phyloP scores from a whole-genome alignment of 2,113 vertebrate species.

The Gymnarchus niloticus region DNA sequence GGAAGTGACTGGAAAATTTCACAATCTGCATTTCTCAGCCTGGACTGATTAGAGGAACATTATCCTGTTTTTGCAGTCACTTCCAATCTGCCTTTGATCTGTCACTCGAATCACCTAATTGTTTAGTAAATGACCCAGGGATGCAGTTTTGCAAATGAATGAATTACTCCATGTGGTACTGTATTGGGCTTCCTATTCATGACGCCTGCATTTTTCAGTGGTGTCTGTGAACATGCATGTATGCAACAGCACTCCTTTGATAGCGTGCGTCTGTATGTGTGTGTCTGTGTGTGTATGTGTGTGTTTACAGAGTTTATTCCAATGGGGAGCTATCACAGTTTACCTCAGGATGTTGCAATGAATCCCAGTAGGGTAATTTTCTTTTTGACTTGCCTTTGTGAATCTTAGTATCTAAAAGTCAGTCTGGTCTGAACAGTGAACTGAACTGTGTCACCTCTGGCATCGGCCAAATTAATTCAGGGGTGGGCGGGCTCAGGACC shows the following conservation, averaged over 20 bases:
- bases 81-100: conserved; percentile 77
- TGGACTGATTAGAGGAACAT: conserved; percentile 76
- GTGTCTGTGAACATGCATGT: conserved; percentile 20
- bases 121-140: conserved; percentile 72
- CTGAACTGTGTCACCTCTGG: background rate
- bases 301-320: background rate
- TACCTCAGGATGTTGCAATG: background rate
- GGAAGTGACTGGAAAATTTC: conserved; percentile 79
- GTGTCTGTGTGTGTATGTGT: background rate
- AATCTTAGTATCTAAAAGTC: background rate
- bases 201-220: conserved; percentile 2
- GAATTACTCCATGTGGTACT: conserved; percentile 66
- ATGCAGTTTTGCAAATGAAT: conserved; percentile 68
- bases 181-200: conserved; percentile 51
- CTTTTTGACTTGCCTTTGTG: background rate
- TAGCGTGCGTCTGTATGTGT: background rate
- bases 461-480: background rate
- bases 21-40: conserved; percentile 75
- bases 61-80: conserved; percentile 74
- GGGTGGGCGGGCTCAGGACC: background rate
- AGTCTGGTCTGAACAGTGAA: background rate
- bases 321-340: background rate
- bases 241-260: background rate
- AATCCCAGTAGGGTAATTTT: background rate
- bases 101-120: conserved; percentile 74